phyloP scores from a whole-genome alignment of 2,113 vertebrate genomes.

The Labeo catla region DNA sequence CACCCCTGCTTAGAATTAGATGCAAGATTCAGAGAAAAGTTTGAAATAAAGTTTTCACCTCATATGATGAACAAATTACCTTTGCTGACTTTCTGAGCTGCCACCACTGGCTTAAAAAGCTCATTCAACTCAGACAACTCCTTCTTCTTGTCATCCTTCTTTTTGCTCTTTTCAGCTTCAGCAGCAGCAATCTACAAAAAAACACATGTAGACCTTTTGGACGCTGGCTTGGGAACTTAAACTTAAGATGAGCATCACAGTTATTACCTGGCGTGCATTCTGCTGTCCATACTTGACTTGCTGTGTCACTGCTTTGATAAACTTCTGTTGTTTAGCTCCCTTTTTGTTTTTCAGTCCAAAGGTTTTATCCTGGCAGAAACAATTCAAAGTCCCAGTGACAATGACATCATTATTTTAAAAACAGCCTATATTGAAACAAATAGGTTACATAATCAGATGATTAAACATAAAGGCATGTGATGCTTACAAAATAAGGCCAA shows the following conservation, averaged over 20 bases:
- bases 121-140: constrained; percentile 95
- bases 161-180: constrained; percentile 80
- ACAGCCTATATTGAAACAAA: neutral
- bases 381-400: neutral
- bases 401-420: neutral
- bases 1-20: neutral
- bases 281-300: constrained; percentile 95
- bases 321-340: constrained; percentile 98
- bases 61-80: constrained; percentile 71
- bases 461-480: neutral
- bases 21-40: neutral
- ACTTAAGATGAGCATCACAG: neutral
- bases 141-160: constrained; percentile 95
- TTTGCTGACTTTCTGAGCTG: constrained; percentile 97
- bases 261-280: constrained; percentile 82
- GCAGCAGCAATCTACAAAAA: constrained; percentile 76
- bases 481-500: neutral
- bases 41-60: neutral
- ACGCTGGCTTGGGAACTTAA: neutral
- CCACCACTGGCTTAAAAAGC: constrained; percentile 95
- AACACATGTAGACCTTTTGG: neutral
- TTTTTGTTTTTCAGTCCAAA: constrained; percentile 99
- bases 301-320: constrained; percentile 95
- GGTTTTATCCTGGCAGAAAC: constrained; percentile 87
- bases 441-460: neutral